Conservation (phyloP, 1,140 invertebrate genomes). For the Solen grandis region DNA sequence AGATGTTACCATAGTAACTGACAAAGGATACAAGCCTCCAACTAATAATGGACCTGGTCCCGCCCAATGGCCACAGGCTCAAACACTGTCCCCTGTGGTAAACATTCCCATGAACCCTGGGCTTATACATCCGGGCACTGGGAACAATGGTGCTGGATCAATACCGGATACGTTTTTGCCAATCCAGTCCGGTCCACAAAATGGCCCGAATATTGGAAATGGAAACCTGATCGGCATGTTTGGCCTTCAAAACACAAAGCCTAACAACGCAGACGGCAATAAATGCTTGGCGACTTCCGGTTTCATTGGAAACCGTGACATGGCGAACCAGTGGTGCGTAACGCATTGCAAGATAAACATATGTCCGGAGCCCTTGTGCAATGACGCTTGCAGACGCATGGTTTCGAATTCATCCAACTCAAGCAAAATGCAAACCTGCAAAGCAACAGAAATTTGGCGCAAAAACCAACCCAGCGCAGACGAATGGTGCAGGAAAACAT, state of each 20-base stretch:
- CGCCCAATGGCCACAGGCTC: background rate
- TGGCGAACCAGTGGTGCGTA: constrained; percentile 19
- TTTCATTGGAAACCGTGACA: background rate
- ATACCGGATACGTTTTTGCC: constrained; percentile 8
- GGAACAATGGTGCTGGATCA: constrained; percentile 15
- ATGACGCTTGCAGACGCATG: background rate
- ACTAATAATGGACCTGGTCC: background rate
- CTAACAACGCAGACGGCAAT: background rate
- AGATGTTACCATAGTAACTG: constrained; percentile 60
- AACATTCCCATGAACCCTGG: background rate
- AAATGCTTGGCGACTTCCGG: background rate
- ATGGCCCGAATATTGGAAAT: background rate
- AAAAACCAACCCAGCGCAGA: constrained; percentile 1
- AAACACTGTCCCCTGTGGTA: background rate
- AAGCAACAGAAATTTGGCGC: constrained; percentile 21
- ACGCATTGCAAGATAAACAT: constrained; percentile 8
- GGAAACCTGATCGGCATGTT: background rate
- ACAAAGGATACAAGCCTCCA: constrained; percentile 1
- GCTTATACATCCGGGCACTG: background rate
- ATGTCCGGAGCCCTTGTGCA: constrained; percentile 10
- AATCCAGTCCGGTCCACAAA: background rate
- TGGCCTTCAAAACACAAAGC: background rate
- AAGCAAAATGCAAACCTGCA: background rate
- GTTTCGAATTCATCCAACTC: background rate
- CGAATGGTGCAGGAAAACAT: constrained; percentile 22